Percentiles rank a stretch among this genome's conserved stretches.
These are phyloP conservation scores for Caenorhabditis latens DNA, from an alignment of 1,140 invertebrate genomes.

Conservation along the genomic window DNA sequence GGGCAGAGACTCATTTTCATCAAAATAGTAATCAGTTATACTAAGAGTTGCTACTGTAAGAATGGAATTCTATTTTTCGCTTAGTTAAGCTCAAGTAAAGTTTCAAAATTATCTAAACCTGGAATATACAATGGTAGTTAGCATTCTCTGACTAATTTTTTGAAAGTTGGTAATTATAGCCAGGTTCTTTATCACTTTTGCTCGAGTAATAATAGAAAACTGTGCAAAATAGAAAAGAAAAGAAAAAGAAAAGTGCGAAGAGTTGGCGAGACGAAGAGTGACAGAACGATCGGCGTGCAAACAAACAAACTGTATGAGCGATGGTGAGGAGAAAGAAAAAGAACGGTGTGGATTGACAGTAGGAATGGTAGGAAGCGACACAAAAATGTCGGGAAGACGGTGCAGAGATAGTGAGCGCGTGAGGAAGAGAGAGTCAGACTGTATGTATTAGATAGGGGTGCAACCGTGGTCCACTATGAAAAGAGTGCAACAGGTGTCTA, in stretches of 20 bases:
- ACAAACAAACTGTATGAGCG: slow-evolving; percentile 48
- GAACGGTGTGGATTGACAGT: slow-evolving; percentile 54
- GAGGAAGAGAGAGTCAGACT: not conserved
- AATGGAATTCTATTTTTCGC: too few relatives aligned
- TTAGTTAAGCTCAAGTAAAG: too few relatives aligned
- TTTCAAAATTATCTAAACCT: too few relatives aligned
- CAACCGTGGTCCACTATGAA: not conserved
- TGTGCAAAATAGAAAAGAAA: not conserved
- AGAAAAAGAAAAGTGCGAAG: slow-evolving; percentile 12
- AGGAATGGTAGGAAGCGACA: slow-evolving; percentile 25
- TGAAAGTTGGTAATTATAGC: too few relatives aligned
- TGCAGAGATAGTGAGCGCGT: not conserved
- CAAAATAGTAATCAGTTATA: too few relatives aligned
- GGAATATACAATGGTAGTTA: too few relatives aligned
- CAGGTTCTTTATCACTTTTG: too few relatives aligned
- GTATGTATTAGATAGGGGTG: slow-evolving; percentile 7
- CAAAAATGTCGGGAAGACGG: not conserved
- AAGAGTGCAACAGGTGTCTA: slow-evolving; percentile 33
- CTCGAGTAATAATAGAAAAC: not conserved
- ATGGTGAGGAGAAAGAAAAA: not conserved
- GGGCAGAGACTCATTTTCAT: too few relatives aligned
- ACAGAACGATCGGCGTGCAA: slow-evolving; percentile 22
- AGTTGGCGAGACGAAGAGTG: not conserved
- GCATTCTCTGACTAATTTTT: too few relatives aligned
- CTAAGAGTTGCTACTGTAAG: too few relatives aligned